These are phyloP conservation scores for Nomada lathburiana DNA, from an alignment of 2,888 invertebrate genomes.

Conservation along the genomic window DNA sequence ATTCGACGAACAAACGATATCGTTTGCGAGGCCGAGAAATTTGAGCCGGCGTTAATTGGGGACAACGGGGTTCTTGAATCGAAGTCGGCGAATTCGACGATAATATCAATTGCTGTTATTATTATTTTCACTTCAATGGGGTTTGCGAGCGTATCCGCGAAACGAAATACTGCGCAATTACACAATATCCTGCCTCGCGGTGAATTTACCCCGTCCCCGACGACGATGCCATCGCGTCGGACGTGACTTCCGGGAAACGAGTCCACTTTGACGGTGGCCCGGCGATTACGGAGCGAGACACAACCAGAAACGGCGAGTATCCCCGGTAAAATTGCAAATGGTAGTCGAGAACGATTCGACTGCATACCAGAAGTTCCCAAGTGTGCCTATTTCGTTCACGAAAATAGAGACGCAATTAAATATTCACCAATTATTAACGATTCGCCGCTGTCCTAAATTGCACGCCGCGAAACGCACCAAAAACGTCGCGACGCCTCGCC, in stretches of 20 bases:
- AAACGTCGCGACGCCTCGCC: too few relatives aligned
- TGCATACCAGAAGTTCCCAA: too few relatives aligned
- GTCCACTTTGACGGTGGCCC: constrained; percentile 24
- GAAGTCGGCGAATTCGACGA: not conserved
- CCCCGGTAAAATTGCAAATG: not conserved
- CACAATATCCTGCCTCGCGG: too few relatives aligned
- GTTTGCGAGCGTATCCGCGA: not conserved
- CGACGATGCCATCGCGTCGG: not conserved
- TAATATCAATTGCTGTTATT: not conserved
- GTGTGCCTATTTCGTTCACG: too few relatives aligned
- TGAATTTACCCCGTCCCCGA: too few relatives aligned
- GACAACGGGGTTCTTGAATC: not conserved
- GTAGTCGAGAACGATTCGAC: not conserved
- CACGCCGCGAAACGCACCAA: too few relatives aligned
- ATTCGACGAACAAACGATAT: too few relatives aligned
- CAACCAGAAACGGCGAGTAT: not conserved
- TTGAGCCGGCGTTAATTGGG: too few relatives aligned
- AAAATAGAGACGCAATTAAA: too few relatives aligned
- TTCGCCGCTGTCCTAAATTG: too few relatives aligned
- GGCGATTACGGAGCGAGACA: constrained; percentile 1
- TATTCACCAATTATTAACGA: too few relatives aligned
- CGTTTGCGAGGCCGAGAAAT: too few relatives aligned
- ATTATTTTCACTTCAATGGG: not conserved
- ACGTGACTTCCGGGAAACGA: constrained; percentile 49
- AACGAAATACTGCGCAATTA: not conserved